Evolutionary conservation across 2,888 invertebrate genomes (phyloP).

Genomic region (Tupiocoris notatus): DNA sequence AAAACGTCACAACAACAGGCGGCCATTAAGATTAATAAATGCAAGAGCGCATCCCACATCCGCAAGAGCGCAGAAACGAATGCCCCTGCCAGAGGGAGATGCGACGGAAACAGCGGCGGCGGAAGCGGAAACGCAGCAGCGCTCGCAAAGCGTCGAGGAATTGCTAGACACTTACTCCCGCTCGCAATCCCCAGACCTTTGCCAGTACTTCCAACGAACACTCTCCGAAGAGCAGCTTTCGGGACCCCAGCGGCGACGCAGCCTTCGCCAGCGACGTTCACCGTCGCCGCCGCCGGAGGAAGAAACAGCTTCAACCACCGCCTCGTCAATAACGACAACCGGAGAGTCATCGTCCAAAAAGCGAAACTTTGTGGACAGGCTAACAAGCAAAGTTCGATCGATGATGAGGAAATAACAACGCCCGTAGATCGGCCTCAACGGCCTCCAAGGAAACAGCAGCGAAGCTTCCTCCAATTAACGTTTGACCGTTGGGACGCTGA

Average conservation of each 20-base stretch:
- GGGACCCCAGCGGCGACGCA: conserved; percentile 55
- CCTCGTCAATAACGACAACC: conserved; percentile 50
- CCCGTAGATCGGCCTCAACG: background rate
- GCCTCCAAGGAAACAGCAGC: background rate
- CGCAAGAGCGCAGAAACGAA: background rate
- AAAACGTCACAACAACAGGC: conserved; percentile 32
- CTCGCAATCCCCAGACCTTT: conserved; percentile 33
- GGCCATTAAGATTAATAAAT: conserved; percentile 44
- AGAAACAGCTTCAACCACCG: conserved; percentile 1
- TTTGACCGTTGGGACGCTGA: conserved; percentile 45
- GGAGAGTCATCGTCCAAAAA: conserved; percentile 51
- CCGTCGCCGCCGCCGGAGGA: conserved; percentile 32
- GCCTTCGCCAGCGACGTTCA: conserved; percentile 53
- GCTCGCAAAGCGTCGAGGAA: conserved; percentile 65
- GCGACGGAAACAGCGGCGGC: background rate
- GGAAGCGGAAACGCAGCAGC: conserved; percentile 41
- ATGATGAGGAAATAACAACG: conserved; percentile 57
- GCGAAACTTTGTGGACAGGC: conserved; percentile 81
- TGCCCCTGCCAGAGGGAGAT: too few species aligned
- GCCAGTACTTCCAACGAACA: conserved; percentile 22
- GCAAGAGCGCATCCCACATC: conserved; percentile 13
- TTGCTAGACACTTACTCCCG: conserved; percentile 52
- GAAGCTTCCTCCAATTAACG: conserved; percentile 41
- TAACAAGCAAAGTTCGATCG: conserved; percentile 79
- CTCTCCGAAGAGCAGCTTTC: conserved; percentile 40